These are phyloP conservation scores for Uloborus plumipes DNA, from an alignment of 2,888 invertebrate species.

Conservation along the genomic window DNA sequence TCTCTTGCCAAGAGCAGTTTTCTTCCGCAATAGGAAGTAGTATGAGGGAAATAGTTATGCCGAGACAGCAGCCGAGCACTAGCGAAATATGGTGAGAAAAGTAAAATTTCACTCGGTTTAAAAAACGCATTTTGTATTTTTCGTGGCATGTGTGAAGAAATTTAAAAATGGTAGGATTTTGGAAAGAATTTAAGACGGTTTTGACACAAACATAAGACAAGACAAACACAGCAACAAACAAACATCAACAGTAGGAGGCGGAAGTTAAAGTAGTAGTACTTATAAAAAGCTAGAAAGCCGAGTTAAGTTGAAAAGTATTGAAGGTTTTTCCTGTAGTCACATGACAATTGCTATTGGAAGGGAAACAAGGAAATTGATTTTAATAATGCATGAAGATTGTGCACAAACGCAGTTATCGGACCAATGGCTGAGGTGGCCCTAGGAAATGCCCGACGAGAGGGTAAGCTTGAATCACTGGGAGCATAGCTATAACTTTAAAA, in stretches of 20 bases:
- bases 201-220: background rate
- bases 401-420: too few relatives aligned
- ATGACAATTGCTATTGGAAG: too few relatives aligned
- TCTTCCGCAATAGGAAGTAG: constrained; percentile 52
- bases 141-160: constrained; percentile 31
- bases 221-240: background rate
- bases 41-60: constrained; percentile 54
- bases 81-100: constrained; percentile 49
- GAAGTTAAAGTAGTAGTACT: too few relatives aligned
- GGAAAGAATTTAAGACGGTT: background rate
- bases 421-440: too few relatives aligned
- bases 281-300: too few relatives aligned
- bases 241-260: background rate
- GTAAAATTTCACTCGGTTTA: constrained; percentile 48
- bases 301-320: too few relatives aligned
- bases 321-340: too few relatives aligned
- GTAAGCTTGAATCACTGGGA: too few relatives aligned
- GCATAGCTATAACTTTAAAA: too few relatives aligned
- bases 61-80: constrained; percentile 48
- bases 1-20: constrained; percentile 18
- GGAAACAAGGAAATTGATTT: too few relatives aligned
- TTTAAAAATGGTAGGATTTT: constrained; percentile 2
- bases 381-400: too few relatives aligned
- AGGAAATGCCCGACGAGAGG: too few relatives aligned
- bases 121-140: constrained; percentile 45